Evolutionary conservation across 2,888 invertebrate genomes (phyloP).

Genomic region (Cacoxenus indagator): DNA sequence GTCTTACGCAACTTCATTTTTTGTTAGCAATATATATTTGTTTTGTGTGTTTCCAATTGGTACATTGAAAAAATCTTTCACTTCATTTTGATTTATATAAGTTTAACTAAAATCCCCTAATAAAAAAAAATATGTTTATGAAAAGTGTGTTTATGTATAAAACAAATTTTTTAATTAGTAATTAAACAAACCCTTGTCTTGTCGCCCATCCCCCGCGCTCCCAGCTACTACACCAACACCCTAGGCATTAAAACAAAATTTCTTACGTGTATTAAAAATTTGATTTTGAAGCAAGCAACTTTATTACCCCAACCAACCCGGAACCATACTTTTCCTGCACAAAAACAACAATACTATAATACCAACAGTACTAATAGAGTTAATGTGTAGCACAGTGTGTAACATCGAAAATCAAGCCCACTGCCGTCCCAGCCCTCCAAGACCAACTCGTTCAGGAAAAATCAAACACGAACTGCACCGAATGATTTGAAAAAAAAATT

Average conservation of each 20-base stretch:
- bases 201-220: no score
- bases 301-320: background rate
- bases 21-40: background rate
- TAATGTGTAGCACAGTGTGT: slow-evolving; percentile 21
- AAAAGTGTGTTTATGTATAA: no score
- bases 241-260: no score
- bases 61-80: background rate
- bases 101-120: no score
- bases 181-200: no score
- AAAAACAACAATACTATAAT: background rate
- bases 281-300: no score
- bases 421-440: background rate
- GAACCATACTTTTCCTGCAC: background rate
- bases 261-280: no score
- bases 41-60: background rate
- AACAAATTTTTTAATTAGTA: no score
- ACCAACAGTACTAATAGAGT: slow-evolving; percentile 2
- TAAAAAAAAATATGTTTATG: no score
- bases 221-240: no score
- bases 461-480: slow-evolving; percentile 39
- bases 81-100: no score
- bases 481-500: no score
- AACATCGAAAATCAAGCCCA: background rate
- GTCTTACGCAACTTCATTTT: slow-evolving; percentile 11
- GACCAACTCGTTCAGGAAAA: background rate